A percentile compares a stretch with the other conserved stretches of the same genome.
Conservation (phyloP, 2,888 invertebrate species). For the Aporophyla nigra region DNA sequence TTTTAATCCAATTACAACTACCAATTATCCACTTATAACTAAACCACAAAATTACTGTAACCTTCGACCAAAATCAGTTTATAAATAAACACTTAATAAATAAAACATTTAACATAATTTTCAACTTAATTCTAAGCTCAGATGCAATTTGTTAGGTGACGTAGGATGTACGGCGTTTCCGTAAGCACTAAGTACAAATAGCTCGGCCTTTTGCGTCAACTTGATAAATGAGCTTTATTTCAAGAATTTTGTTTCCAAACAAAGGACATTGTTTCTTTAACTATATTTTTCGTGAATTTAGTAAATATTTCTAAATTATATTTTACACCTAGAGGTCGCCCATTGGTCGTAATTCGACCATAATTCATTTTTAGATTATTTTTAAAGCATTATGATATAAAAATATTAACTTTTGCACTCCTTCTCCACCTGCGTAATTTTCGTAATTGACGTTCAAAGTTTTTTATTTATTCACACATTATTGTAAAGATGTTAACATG, state of each 20-base stretch:
- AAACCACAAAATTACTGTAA: neutral
- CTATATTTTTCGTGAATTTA: neutral
- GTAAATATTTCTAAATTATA: no score
- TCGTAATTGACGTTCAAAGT: no score
- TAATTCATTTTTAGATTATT: no score
- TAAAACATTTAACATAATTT: neutral
- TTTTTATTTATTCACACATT: no score
- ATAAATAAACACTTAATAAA: conserved; percentile 1
- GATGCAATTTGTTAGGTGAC: neutral
- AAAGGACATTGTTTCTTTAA: neutral
- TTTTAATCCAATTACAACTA: conserved; percentile 10
- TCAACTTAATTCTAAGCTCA: neutral
- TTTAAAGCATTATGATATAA: no score
- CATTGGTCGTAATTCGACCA: no score
- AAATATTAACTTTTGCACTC: no score
- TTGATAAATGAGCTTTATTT: neutral
- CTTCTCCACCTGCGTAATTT: no score
- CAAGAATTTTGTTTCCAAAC: neutral
- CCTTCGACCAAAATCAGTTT: neutral
- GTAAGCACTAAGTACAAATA: neutral
- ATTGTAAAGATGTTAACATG: no score
- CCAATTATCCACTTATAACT: conserved; percentile 1
- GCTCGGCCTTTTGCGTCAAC: conserved; percentile 5
- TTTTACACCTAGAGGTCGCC: no score
- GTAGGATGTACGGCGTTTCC: conserved; percentile 1